These are phyloP conservation scores for Cataglyphis albicans DNA, from an alignment of 2,888 invertebrate genomes.

Conservation along the genomic window DNA sequence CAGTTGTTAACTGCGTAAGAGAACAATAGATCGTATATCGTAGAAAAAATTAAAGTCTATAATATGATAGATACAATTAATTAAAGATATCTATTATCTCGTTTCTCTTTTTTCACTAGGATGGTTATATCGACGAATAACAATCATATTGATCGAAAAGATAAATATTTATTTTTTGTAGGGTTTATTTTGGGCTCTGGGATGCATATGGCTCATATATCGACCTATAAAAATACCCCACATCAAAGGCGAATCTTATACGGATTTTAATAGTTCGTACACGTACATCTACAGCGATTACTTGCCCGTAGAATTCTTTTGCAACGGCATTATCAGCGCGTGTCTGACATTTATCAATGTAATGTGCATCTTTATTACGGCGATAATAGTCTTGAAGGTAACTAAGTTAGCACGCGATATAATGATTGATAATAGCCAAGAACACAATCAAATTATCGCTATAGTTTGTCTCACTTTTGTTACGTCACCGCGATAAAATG, in stretches of 20 bases:
- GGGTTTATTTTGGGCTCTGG: constrained; percentile 92
- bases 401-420: constrained; percentile 33
- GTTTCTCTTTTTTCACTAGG: not conserved
- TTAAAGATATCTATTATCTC: not conserved
- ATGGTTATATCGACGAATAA: not conserved
- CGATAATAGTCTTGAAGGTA: constrained; percentile 91
- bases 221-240: constrained; percentile 90
- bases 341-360: constrained; percentile 93
- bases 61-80: too few relatives aligned
- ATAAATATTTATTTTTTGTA: constrained; percentile 77
- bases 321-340: constrained; percentile 93
- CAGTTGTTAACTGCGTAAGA: constrained; percentile 94
- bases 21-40: constrained; percentile 11
- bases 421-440: not conserved
- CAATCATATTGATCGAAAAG: not conserved
- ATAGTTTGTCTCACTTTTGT: not conserved
- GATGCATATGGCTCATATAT: constrained; percentile 91
- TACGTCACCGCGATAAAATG: not conserved
- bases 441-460: constrained; percentile 13
- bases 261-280: constrained; percentile 88
- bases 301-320: constrained; percentile 91
- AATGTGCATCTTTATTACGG: constrained; percentile 93
- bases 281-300: constrained; percentile 91
- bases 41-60: not conserved
- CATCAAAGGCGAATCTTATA: constrained; percentile 89